These are phyloP conservation scores for Nesidiocoris tenuis DNA, from an alignment of 2,888 invertebrate species.

Conservation along the genomic window DNA sequence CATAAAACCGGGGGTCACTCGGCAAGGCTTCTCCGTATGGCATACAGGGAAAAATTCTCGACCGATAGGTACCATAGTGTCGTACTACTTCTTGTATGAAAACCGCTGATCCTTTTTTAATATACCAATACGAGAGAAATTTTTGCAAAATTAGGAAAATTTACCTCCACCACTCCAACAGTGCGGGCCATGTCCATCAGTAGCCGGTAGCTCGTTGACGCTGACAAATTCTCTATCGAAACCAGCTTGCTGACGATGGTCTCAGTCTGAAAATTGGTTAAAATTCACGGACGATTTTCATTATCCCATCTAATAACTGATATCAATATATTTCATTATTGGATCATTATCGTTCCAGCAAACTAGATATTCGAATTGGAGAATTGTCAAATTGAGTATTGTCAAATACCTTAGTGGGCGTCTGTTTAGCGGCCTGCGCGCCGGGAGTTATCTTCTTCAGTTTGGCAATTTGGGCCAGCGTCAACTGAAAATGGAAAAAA, in stretches of 20 bases:
- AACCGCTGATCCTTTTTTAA: no score
- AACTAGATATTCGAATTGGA: no score
- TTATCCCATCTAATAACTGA: background rate
- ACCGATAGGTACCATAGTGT: no score
- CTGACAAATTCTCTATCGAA: constrained; percentile 43
- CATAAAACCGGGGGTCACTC: no score
- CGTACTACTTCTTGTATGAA: no score
- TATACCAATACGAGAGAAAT: no score
- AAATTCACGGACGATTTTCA: background rate
- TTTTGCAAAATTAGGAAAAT: no score
- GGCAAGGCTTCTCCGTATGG: no score
- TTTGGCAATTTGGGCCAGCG: constrained; percentile 40
- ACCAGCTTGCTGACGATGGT: constrained; percentile 22
- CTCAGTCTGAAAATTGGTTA: constrained; percentile 27
- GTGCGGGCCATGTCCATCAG: constrained; percentile 43
- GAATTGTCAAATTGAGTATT: no score
- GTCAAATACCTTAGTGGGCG: constrained; percentile 23
- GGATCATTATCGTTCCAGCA: no score
- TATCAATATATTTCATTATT: no score
- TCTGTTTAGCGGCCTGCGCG: background rate
- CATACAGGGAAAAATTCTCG: no score
- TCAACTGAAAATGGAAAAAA: constrained; percentile 42
- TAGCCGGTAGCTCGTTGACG: constrained; percentile 44
- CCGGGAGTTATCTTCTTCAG: constrained; percentile 42
- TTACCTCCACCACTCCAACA: constrained; percentile 46